Evolutionary conservation across 2,797 vertebrate genomes (phyloP).

Genomic region (Chiloscyllium punctatum): DNA sequence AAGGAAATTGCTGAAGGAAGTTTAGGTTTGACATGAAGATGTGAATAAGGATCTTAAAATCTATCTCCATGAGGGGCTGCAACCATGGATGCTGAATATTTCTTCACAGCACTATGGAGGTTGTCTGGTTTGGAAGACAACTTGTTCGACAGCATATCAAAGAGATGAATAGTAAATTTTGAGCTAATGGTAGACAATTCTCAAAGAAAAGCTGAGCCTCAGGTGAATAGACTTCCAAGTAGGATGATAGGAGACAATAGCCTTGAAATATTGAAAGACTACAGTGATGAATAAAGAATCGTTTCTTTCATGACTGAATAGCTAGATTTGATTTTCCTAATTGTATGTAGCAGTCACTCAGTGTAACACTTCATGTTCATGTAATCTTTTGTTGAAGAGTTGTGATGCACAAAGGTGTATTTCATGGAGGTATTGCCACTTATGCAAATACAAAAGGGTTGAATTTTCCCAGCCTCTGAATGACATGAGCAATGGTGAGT

Average conservation of each 20-base stretch:
- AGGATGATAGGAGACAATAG: neutral
- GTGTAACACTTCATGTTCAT: neutral
- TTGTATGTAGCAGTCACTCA: neutral
- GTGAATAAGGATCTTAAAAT: neutral
- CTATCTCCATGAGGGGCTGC: neutral
- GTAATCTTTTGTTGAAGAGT: neutral
- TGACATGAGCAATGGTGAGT: no score
- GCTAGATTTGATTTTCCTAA: neutral
- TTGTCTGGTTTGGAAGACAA: neutral
- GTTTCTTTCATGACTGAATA: neutral
- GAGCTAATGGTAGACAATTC: neutral
- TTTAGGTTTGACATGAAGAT: neutral
- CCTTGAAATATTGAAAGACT: neutral
- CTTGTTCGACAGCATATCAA: neutral
- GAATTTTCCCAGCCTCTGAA: no score
- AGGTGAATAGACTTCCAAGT: neutral
- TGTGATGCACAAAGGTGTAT: neutral
- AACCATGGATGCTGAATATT: neutral
- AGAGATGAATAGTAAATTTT: neutral
- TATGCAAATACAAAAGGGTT: neutral
- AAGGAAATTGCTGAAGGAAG: neutral
- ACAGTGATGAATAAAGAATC: neutral
- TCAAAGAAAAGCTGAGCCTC: neutral
- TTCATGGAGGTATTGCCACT: neutral
- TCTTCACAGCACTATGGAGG: neutral